These are phyloP conservation scores for Rhabdomys dilectus DNA, from an alignment of 2,113 vertebrate species.

Conservation along the genomic window DNA sequence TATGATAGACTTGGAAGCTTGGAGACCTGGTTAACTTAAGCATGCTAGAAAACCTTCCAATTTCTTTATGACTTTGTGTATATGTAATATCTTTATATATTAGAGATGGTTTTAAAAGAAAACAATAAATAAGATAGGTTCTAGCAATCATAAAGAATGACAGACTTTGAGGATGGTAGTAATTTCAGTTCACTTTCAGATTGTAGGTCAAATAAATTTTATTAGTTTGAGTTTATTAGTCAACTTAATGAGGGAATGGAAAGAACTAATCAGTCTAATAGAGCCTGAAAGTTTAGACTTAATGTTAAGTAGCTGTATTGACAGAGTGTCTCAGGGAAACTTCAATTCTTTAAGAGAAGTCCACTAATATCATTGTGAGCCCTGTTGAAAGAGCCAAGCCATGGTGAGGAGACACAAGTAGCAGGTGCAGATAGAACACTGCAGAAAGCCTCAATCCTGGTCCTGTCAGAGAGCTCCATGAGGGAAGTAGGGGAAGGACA, in stretches of 20 bases:
- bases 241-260: background rate
- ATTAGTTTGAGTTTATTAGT: background rate
- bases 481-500: background rate
- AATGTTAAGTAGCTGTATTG: background rate
- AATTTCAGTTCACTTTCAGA: conserved; percentile 37
- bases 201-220: conserved; percentile 18
- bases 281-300: background rate
- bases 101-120: conserved; percentile 30
- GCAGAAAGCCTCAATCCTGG: background rate
- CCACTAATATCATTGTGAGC: background rate
- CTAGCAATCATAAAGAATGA: background rate
- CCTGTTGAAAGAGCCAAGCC: background rate
- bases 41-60: background rate
- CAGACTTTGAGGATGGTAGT: background rate
- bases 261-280: background rate
- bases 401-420: background rate
- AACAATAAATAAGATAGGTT: background rate
- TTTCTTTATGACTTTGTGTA: background rate
- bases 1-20: background rate
- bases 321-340: background rate
- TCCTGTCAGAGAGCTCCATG: background rate
- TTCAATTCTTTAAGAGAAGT: background rate
- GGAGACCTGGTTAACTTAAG: background rate
- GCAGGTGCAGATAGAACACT: background rate
- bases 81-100: background rate